Evolutionary conservation across 2,888 invertebrate species (phyloP).

Genomic region (Drosophila diplacantha): DNA sequence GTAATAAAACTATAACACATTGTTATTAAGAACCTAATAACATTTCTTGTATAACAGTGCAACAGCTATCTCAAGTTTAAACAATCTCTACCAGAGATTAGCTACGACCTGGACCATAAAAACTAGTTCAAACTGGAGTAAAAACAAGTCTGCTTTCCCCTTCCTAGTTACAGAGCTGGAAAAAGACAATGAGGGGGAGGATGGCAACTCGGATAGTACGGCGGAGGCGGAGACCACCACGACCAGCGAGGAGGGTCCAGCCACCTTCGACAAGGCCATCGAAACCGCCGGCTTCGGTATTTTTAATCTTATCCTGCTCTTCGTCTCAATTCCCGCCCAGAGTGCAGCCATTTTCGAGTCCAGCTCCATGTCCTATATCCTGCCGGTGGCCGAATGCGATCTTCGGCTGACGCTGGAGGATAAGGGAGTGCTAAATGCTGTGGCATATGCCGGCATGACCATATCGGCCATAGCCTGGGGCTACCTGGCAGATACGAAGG

Average conservation of each 20-base stretch:
- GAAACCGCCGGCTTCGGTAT: constrained; percentile 83
- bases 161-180: constrained; percentile 22
- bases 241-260: constrained; percentile 64
- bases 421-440: constrained; percentile 85
- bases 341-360: constrained; percentile 85
- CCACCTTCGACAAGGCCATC: constrained; percentile 86
- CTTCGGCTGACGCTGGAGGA: constrained; percentile 83
- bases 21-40: not conserved
- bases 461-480: constrained; percentile 87
- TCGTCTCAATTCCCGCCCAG: constrained; percentile 82
- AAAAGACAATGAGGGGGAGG: constrained; percentile 21
- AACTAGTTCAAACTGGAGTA: constrained; percentile 6
- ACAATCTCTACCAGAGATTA: constrained; percentile 18
- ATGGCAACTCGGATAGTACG: constrained; percentile 43
- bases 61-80: not conserved
- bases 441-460: constrained; percentile 89
- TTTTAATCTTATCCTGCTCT: constrained; percentile 82
- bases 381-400: constrained; percentile 87
- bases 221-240: constrained; percentile 5
- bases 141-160: not conserved
- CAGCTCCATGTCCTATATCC: constrained; percentile 85
- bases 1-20: not conserved
- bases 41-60: not conserved
- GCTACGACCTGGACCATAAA: not conserved
- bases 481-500: constrained; percentile 85